A percentile compares a stretch with the other conserved stretches of the same genome.
Conservation (phyloP, 2,888 invertebrate species). For the Augiades crinisus region DNA sequence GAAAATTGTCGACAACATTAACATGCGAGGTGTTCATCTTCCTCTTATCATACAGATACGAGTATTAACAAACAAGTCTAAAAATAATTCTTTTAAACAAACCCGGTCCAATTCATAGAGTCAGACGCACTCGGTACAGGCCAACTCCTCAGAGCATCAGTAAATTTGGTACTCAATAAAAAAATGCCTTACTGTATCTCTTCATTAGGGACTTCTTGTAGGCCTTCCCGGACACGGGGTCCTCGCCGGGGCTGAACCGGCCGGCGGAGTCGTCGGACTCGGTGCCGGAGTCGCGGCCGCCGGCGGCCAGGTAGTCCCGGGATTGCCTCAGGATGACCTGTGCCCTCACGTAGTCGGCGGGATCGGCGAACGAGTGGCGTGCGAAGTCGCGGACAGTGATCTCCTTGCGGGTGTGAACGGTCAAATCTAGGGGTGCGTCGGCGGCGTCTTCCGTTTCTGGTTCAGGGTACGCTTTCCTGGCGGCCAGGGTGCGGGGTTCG, state of each 20-base stretch:
- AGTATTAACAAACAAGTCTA: slow-evolving; percentile 15
- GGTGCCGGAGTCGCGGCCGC: slow-evolving; percentile 86
- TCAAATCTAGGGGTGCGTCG: slow-evolving; percentile 90
- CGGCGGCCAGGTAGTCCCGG: slow-evolving; percentile 66
- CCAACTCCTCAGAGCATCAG: not conserved
- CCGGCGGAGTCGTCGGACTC: slow-evolving; percentile 92
- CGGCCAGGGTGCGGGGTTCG: slow-evolving; percentile 74
- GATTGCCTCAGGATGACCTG: slow-evolving; percentile 76
- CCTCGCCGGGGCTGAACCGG: slow-evolving; percentile 83
- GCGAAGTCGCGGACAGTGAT: slow-evolving; percentile 77
- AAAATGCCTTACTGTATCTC: slow-evolving; percentile 94
- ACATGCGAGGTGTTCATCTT: not conserved
- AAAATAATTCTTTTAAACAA: slow-evolving; percentile 2
- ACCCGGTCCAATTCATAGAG: not conserved
- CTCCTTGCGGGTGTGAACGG: slow-evolving; percentile 78
- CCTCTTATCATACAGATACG: slow-evolving; percentile 8
- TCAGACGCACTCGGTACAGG: not conserved
- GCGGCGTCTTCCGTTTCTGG: slow-evolving; percentile 54
- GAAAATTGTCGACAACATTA: slow-evolving; percentile 7
- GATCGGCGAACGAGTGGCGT: slow-evolving; percentile 73
- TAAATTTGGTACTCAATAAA: not conserved
- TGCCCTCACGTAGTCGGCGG: slow-evolving; percentile 72
- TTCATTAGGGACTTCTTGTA: slow-evolving; percentile 97
- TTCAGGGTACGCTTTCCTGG: slow-evolving; percentile 76
- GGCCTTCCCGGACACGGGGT: slow-evolving; percentile 79